phyloP scores from a whole-genome alignment of 2,113 vertebrate species.

The Vulpes lagopus region DNA sequence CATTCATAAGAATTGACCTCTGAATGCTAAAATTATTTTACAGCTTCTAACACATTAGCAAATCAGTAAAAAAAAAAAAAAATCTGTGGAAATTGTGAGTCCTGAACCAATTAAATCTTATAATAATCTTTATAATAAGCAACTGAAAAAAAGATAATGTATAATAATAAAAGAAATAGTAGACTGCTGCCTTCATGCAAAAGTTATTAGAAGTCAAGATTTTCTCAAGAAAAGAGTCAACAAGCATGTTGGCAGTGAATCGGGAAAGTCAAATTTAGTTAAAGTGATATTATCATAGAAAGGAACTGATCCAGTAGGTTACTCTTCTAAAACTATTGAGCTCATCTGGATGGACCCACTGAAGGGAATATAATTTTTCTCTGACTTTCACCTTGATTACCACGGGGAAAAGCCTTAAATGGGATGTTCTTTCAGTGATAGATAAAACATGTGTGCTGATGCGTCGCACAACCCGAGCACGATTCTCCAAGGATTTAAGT shows the following conservation, averaged over 20 bases:
- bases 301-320: constrained; percentile 35
- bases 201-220: background rate
- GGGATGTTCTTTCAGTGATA: constrained; percentile 71
- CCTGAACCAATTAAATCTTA: background rate
- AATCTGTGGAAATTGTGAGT: background rate
- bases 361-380: constrained; percentile 71
- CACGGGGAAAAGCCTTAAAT: constrained; percentile 75
- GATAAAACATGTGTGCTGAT: constrained; percentile 76
- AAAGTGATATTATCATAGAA: background rate
- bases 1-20: background rate
- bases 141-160: background rate
- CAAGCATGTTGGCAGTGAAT: constrained; percentile 55
- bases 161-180: background rate
- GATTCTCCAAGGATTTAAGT: constrained; percentile 66
- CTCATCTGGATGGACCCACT: constrained; percentile 64
- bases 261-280: constrained; percentile 49
- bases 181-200: background rate
- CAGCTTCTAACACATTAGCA: background rate
- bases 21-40: background rate
- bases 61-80: background rate
- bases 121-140: background rate
- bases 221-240: constrained; percentile 64
- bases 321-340: constrained; percentile 10
- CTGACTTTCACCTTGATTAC: constrained; percentile 77
- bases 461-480: constrained; percentile 53